A percentile compares a stretch with the other conserved stretches of the same genome.
These are phyloP conservation scores for Montipora capricornis DNA, from an alignment of 64 coral and sea anemone genomes.

Conservation along the genomic window DNA sequence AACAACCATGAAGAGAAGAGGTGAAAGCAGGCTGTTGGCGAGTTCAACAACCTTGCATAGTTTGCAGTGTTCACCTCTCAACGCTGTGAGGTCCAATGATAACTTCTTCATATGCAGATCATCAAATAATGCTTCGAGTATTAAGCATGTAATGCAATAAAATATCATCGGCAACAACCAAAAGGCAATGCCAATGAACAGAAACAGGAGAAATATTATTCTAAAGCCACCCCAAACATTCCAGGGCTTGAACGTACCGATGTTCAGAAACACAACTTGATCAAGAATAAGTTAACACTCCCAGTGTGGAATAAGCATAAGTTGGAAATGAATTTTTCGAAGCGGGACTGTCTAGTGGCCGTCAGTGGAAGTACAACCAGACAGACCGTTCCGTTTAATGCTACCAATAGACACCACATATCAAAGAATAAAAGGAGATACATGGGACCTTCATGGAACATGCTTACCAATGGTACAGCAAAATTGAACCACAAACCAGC, in stretches of 20 bases:
- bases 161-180: conserved; percentile 30
- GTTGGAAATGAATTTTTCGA: background rate
- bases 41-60: background rate
- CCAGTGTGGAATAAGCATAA: background rate
- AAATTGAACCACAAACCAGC: conserved; percentile 1
- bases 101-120: background rate
- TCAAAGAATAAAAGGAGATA: background rate
- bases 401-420: background rate
- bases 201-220: background rate
- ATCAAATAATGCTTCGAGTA: background rate
- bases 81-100: background rate
- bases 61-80: background rate
- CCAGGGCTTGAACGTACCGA: background rate
- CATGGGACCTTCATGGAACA: background rate
- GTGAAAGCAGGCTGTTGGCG: background rate
- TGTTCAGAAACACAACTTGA: background rate
- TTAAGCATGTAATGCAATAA: conserved; percentile 7
- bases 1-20: background rate
- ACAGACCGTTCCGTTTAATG: background rate
- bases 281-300: background rate
- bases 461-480: background rate
- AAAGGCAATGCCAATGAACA: background rate
- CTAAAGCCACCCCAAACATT: conserved; percentile 7
- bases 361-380: background rate
- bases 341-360: background rate